A percentile compares a stretch with the other conserved stretches of the same genome.
Evolutionary conservation across 2,888 invertebrate genomes (phyloP).

Genomic region (Eristalis arbustorum): DNA sequence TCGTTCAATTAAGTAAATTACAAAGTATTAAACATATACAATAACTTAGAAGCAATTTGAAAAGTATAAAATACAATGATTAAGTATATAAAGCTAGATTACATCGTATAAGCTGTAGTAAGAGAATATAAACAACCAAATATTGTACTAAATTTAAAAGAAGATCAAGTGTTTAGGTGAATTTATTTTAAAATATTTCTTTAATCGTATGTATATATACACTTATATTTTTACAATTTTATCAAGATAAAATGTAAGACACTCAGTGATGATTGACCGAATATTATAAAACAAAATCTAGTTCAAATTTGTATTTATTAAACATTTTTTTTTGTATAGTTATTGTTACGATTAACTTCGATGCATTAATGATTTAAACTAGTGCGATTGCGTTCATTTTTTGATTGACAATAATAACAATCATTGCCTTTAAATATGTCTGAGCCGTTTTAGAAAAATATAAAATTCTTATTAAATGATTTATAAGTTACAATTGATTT

Average conservation of each 20-base stretch:
- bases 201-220: constrained; percentile 67
- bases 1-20: constrained; percentile 57
- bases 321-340: not conserved
- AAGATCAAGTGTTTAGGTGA: constrained; percentile 46
- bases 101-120: constrained; percentile 7
- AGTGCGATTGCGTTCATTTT: constrained; percentile 50
- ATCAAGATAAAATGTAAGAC: constrained; percentile 25
- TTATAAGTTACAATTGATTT: no score
- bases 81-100: constrained; percentile 45
- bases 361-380: constrained; percentile 19
- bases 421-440: constrained; percentile 60
- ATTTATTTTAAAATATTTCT: constrained; percentile 54
- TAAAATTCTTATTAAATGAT: no score
- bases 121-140: constrained; percentile 6
- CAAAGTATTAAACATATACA: constrained; percentile 58
- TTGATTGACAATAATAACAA: constrained; percentile 29
- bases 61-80: constrained; percentile 36
- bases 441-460: not conserved
- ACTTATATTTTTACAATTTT: constrained; percentile 45
- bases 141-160: constrained; percentile 15
- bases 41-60: constrained; percentile 67
- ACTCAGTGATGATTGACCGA: constrained; percentile 30
- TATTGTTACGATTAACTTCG: constrained; percentile 18
- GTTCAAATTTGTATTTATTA: not conserved
- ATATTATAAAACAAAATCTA: not conserved